Base-by-base conservation (phyloP, 2,113 vertebrate species). In the Fulmarus glacialis region DNA sequence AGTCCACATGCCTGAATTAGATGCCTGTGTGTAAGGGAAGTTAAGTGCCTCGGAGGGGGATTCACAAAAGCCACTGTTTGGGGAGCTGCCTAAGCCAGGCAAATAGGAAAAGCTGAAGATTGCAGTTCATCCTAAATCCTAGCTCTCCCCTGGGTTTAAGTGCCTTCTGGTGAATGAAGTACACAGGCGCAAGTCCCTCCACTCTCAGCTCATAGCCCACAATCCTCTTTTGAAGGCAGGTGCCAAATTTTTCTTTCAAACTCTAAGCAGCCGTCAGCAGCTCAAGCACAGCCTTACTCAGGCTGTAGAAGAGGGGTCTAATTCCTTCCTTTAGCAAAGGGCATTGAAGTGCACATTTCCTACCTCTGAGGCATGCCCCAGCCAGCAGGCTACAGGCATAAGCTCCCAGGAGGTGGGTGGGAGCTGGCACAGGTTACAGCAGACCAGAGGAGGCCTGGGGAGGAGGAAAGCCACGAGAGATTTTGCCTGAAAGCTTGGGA, bases 61-160 rank as follows among this genome's bases (percentile, higher is more conserved):
- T 92, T 96, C 90, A 81, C 75, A 62, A 67, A 92, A 93, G 82
- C 86, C 45, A 70, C 88, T 88, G 53, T 93, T 66, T 78, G 63
- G 32, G 71, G 82, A 92, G 59, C 58, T 92, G 82, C 82, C 74
- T 93, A 93, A 94, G 45, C 71, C 90, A 92, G 82, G 45, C 75
- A 87, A 73, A 94, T 74, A 90, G 59, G 75, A 82, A 96, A 87
- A 82, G 79, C 72, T 78, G 45, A 83, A 92, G 59, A 90, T 0
- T 70, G 63, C 50, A 78, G 74, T 55, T 93, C 70, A 78, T 70
- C 45, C 62, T 74, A 86, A 90, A 83, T 70, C 90, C 59, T 62
- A 70, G 48, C 62, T 87, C n/a, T 74, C 81, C 86, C 22, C 16
- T 38, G 75, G 32, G 34, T 83, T 92, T 94, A 95, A 83, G 82